Evolutionary conservation across 2,888 invertebrate genomes (phyloP).

Genomic region (Diogma glabrata): DNA sequence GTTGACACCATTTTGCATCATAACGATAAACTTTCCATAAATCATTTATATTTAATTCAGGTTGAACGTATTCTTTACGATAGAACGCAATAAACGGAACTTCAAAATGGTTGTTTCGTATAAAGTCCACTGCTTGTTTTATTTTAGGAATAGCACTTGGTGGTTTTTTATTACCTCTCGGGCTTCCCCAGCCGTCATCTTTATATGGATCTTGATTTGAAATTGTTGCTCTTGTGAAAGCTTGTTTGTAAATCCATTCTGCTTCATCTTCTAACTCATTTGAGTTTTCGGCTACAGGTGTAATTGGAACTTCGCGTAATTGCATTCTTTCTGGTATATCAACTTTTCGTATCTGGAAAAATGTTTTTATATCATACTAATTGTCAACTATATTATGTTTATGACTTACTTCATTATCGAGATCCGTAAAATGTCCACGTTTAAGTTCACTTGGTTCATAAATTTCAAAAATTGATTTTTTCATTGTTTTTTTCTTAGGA

Average conservation of each 20-base stretch:
- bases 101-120: conserved; percentile 89
- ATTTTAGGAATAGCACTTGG: conserved; percentile 74
- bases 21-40: conserved; percentile 96
- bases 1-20: conserved; percentile 91
- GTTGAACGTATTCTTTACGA: conserved; percentile 93
- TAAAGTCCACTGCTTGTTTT: conserved; percentile 86
- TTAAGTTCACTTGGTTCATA: conserved; percentile 97
- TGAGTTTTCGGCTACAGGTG: conserved; percentile 67
- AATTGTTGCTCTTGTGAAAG: conserved; percentile 73
- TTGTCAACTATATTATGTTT: background rate
- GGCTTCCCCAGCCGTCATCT: conserved; percentile 35
- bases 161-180: conserved; percentile 47
- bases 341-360: conserved; percentile 58
- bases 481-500: conserved; percentile 62
- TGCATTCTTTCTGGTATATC: conserved; percentile 91
- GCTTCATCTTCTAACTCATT: conserved; percentile 88
- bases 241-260: conserved; percentile 94
- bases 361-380: background rate
- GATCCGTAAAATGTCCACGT: conserved; percentile 88
- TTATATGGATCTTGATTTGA: conserved; percentile 59
- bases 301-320: conserved; percentile 76
- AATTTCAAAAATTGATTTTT: conserved; percentile 83
- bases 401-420: conserved; percentile 61
- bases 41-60: conserved; percentile 87
- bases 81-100: conserved; percentile 99